These are phyloP conservation scores for Misgurnus mizolepis DNA, from an alignment of 2,113 vertebrate genomes.

Conservation along the genomic window DNA sequence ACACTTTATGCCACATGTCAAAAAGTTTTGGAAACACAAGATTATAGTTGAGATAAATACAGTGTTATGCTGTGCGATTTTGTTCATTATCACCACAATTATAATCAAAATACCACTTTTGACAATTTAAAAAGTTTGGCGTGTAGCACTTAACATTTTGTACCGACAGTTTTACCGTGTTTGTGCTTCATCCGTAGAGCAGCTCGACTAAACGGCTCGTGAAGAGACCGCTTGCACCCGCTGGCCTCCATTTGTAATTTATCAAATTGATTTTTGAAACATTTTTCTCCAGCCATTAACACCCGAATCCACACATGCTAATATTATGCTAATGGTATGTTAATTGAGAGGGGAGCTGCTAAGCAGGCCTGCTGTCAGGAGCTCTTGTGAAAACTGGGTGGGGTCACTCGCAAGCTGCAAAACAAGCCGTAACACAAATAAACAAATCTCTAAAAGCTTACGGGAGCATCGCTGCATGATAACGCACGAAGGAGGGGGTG, in stretches of 20 bases:
- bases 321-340: conserved; percentile 83
- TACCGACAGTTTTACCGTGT: conserved; percentile 9
- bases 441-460: conserved; percentile 75
- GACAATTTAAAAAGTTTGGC: conserved; percentile 12
- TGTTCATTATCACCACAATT: background rate
- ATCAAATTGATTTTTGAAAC: conserved; percentile 48
- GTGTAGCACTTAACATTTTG: background rate
- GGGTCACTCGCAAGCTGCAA: conserved; percentile 82
- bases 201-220: conserved; percentile 39
- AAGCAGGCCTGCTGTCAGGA: conserved; percentile 81
- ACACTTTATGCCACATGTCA: background rate
- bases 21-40: background rate
- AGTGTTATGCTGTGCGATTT: background rate
- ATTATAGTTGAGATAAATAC: background rate
- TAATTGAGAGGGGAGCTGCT: conserved; percentile 78
- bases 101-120: background rate
- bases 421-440: conserved; percentile 81
- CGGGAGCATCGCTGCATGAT: conserved; percentile 56
- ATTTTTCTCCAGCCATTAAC: conserved; percentile 78
- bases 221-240: conserved; percentile 34
- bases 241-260: conserved; percentile 34
- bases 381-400: conserved; percentile 80
- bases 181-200: conserved; percentile 22
- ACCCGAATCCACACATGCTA: conserved; percentile 82
- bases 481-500: conserved; percentile 37